Evolutionary conservation across 2,888 invertebrate species (phyloP), one percentile per base, ranked within the genome.

Genomic region (Heliconius ethilla): DNA sequence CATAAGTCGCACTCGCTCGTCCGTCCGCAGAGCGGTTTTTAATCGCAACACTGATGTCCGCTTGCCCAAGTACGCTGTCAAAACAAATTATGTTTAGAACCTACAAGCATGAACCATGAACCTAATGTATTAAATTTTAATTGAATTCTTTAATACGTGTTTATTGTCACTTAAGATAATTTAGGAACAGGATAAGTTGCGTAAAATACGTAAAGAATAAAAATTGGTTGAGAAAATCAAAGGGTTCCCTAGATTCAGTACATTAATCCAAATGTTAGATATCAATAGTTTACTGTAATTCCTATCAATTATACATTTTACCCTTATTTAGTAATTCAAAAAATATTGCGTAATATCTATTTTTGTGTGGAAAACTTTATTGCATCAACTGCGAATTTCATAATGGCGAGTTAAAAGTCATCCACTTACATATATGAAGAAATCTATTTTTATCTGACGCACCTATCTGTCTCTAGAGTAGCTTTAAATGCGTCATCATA

Each of bases 1-100:
- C 96, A 99, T 99, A 73, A 98, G 94, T 10, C 98, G 96, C 13
- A 99, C 97, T 76, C 99, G 95, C 88, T 98, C 97, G 90, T 99
- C 99, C 0, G 98, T 98, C 80, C 97, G 95, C 25, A 96, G 90
- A 0, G 99, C 98, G 0, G 98, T 98, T 86, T 96, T 96, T 83
- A 97, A 88, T 63, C 98, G 96, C 51, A 97, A 91, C 51, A 96
- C 95, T 0, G 98, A 97, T 6, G 97, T 97, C 78, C 95, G 96
- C 88, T 97, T 97, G 33, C 97, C 97, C 86, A 97, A 90, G 89
- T 95, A 97, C 9, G 96, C 97, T 96, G 87, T 45, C 29, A 66
- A 83, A 62, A 83, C 78, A 72, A 76, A 40, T 40, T 40, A 22
- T n/a, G 4, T 66, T 33, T 66, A 33, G 1, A 15, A 25, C 15